Base-by-base conservation (phyloP, 1,140 invertebrate genomes). In the Halictus rubicundus region DNA sequence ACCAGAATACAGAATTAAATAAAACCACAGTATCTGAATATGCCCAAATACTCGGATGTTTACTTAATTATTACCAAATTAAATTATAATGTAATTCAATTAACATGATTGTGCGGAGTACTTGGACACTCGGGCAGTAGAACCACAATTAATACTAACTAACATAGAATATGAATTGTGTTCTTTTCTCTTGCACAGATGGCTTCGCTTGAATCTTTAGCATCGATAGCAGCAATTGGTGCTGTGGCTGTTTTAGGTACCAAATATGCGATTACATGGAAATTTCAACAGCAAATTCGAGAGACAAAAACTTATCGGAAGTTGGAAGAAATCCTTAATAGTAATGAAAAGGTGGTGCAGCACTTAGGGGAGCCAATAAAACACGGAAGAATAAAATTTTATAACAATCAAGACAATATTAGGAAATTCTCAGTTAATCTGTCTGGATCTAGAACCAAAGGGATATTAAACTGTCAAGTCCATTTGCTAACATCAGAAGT, bases 301-400 rank as follows among this genome's bases (percentile, higher is more conserved):
- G 0, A 57, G 21, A 83, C 66, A n/a, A 3, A 49, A 3, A 60
- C 69, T 42, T 88, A 89, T 42, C 77, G 83, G 39, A 57, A 82
- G 49, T 86, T 82, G 1, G 60, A 91, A 14, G 27, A 80, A 49
- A 60, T 72, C 23, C 27, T 90, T 39, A 25, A 21, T 12, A 64
- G 19, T 23, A 77, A 91, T 69, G 16, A 81, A 2, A 78, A 86
- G 25, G 78, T 83, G 9, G 54, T 86, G 37, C 49, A 87, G 25
- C 65, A 84, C 49, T 72, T 91, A 39, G 90, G 90, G 52, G 77
- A 88, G 73, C 89, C 90, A 25, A 87, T 89, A 70, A 64, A 10
- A 64, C 46, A 79, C 27, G 75, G 82, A 46, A 23, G 42, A 12
- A 57, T 91, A 23, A 52, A 64, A 9, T n/a, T 78, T 21, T 54